Evolutionary conservation across 1,140 invertebrate genomes (phyloP), one percentile per base, ranked within the genome.

Genomic region (Coelopa frigida): DNA sequence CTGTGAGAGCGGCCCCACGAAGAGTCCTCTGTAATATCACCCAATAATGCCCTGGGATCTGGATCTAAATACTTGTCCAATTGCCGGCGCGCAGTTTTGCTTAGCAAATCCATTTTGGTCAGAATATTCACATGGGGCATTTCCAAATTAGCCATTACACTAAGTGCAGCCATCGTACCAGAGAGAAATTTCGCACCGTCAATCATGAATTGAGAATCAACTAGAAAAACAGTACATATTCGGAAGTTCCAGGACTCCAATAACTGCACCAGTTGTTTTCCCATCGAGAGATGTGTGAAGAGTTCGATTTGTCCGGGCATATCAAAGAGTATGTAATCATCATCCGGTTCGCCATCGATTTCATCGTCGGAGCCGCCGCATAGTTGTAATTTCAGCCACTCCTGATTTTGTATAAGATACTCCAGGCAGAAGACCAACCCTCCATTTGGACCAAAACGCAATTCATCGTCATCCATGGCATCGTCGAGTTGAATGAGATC

Each of bases 231-330:
- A 3, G 82, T 86, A 75, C 94, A 98, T 20, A 98, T 74, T 46
- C 83, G 79, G 59, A 98, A 98, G 70, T 93, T 86, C 82, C 90
- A 88, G 31, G 78, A 77, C 50, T 89, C 77, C n/a, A 98, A 72
- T n/a, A 79, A 70, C 23, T 84, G 78, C 2, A 94, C 86, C 21
- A 98, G 71, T 52, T 84, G 79, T 53, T 79, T 79, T 68, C 98
- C 93, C 11, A 93, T 83, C 37, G 87, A 84, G 61, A 99, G 78
- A 71, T 99, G 95, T 22, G 93, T 97, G 69, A 98, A 99, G 1
- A 99, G 73, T 72, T 99, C 97, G 52, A 99, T 95, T 78, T 99
- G 96, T 4, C 96, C 95, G 10, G 96, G 95, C 70, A 94, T 98
- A 74, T 99, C 96, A 70, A 99, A 98, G n/a, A 99, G 72, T 41